Base-by-base conservation (phyloP, 2,888 invertebrate genomes). In the Tenthredo amoena region DNA sequence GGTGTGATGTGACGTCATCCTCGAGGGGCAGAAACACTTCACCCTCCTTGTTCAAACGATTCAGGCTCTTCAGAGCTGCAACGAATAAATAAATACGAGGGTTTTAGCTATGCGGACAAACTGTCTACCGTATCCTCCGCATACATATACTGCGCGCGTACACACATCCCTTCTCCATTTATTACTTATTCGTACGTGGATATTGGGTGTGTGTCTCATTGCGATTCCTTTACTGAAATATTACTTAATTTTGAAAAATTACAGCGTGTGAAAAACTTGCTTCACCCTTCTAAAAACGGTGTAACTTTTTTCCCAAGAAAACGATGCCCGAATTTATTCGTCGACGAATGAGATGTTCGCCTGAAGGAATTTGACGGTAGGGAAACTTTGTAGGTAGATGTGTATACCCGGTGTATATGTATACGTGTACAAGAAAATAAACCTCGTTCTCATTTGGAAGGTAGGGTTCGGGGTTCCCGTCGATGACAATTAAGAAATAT, bases 1-100 rank as follows among this genome's bases (percentile, higher is more conserved):
- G 95, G 95, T 96, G 95, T 88, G 91, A 88, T 91, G 92, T 90
- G 90, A 91, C 92, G 88, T 91, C 93, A 93, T 93, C 89, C 89
- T 93, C 91, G 88, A 92, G 91, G 86, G 90, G 91, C 88, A 92
- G 90, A 79, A 79, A 58, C 88, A 89, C 91, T 89, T 92, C 93
- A 85, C 92, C 92, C 88, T 93, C 91, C 88, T 92, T 92, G 88
- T 91, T 92, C 88, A 92, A 88, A 84, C 89, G 91, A 86, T 91
- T 92, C 87, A 93, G 88, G 83, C 92, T 92, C 88, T 90, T 91
- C 87, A 92, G 90, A 82, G 92, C 93, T 93, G 91, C n/a, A 92
- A 92, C 87, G 37, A 31, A 79, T 79, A 79, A 79, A 58, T 79
- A 62, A 79, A 37, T 15, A 21, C 1, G 26, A 31, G 43, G 79